Percentiles rank a stretch among this genome's conserved stretches.
These are phyloP conservation scores for Barbus barbus DNA, from an alignment of 2,113 vertebrate species.

Conservation along the genomic window DNA sequence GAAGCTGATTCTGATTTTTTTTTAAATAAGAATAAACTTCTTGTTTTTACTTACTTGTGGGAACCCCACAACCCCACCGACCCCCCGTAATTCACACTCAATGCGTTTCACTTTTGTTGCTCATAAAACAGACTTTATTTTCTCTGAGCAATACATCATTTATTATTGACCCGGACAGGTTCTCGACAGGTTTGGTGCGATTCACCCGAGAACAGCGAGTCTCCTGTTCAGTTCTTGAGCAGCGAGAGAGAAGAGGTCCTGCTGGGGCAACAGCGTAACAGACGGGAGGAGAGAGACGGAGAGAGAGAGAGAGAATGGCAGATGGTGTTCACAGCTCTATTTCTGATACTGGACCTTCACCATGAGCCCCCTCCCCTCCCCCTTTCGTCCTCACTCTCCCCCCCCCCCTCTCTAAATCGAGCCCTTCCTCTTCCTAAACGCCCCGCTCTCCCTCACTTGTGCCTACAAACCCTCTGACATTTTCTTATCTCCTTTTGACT, in stretches of 20 bases:
- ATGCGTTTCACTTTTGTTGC: neutral
- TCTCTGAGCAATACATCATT: neutral
- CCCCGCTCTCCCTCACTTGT: conserved; percentile 19
- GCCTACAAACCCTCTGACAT: conserved; percentile 21
- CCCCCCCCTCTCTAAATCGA: conserved; percentile 33
- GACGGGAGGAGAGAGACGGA: conserved; percentile 39
- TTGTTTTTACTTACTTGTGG: no score
- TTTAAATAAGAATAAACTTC: neutral
- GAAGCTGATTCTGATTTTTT: neutral
- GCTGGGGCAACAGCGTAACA: conserved; percentile 50
- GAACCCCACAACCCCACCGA: no score
- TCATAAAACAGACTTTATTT: neutral
- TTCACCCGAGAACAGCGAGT: conserved; percentile 21
- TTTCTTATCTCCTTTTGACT: conserved; percentile 41
- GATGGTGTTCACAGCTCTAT: conserved; percentile 86
- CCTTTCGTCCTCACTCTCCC: conserved; percentile 58
- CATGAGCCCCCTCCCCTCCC: conserved; percentile 63
- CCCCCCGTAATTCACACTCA: neutral
- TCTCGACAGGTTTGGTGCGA: neutral
- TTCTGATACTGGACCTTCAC: conserved; percentile 84
- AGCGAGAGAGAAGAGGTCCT: conserved; percentile 47
- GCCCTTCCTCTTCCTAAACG: conserved; percentile 46
- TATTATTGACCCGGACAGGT: neutral
- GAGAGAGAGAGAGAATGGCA: conserved; percentile 64
- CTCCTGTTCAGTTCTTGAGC: conserved; percentile 27